Percentiles rank a stretch among this genome's conserved stretches.
Conservation (phyloP, 2,113 vertebrate genomes). For the Ailuropoda melanoleuca region DNA sequence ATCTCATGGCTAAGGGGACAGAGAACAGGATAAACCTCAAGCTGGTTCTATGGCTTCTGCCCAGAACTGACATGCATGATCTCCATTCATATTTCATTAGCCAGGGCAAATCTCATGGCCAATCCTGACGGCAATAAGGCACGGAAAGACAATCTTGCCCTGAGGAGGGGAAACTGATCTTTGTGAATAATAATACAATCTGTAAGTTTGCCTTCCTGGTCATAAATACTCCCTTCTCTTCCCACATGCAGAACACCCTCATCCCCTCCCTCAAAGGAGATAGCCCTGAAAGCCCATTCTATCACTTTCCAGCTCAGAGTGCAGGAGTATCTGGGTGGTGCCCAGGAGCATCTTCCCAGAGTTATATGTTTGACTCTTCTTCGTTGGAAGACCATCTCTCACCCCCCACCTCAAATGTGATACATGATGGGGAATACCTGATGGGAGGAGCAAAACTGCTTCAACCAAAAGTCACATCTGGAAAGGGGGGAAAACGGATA, state of each 20-base stretch:
- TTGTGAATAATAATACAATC: background rate
- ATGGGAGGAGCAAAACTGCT: background rate
- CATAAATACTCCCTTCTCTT: background rate
- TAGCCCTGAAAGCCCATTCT: background rate
- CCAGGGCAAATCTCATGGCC: background rate
- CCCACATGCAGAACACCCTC: background rate
- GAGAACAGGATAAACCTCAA: background rate
- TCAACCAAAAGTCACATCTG: background rate
- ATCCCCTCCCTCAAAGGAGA: background rate
- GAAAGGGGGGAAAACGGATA: background rate
- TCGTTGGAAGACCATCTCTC: background rate
- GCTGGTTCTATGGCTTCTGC: background rate
- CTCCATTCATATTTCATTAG: background rate
- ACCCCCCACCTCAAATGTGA: background rate
- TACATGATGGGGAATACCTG: background rate
- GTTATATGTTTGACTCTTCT: background rate
- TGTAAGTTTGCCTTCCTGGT: background rate
- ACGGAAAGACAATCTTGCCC: background rate
- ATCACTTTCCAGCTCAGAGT: background rate
- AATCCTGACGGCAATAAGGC: background rate
- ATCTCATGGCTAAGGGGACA: background rate
- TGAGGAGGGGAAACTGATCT: background rate
- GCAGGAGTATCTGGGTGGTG: background rate
- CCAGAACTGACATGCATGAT: background rate
- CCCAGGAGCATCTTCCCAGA: background rate